These are phyloP conservation scores for Pyrgilauda ruficollis DNA, from an alignment of 2,113 vertebrate species.

Conservation along the genomic window DNA sequence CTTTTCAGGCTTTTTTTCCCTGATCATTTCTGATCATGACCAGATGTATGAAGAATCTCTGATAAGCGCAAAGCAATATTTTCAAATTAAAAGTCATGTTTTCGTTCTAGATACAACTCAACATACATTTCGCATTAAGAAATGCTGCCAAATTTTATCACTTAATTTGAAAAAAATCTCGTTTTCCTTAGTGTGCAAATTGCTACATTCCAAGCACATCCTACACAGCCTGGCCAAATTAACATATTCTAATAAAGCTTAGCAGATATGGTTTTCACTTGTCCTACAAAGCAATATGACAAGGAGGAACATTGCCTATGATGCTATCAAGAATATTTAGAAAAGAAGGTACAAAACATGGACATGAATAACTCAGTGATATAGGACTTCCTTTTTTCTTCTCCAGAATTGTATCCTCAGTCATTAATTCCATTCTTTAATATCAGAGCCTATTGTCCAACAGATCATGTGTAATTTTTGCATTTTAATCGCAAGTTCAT, in stretches of 20 bases:
- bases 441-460: not conserved
- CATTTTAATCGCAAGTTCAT: not conserved
- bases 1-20: not conserved
- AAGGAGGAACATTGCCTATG: not conserved
- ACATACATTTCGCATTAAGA: slow-evolving; percentile 5
- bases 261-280: not conserved
- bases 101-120: slow-evolving; percentile 10
- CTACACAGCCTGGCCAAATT: slow-evolving; percentile 46
- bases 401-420: not conserved
- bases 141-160: slow-evolving; percentile 48
- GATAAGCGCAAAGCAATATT: not conserved
- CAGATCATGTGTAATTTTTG: not conserved
- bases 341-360: not conserved
- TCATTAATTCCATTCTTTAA: not conserved
- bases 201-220: slow-evolving; percentile 43
- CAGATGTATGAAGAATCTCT: not conserved
- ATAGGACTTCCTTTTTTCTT: not conserved
- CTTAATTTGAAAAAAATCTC: slow-evolving; percentile 14
- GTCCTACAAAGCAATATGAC: not conserved
- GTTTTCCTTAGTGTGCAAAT: not conserved
- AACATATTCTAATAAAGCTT: not conserved
- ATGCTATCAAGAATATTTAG: not conserved
- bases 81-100: not conserved
- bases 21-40: not conserved
- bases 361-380: not conserved